Conservation (phyloP, 1,140 invertebrate species). For the Cyphomyrmex costatus region DNA sequence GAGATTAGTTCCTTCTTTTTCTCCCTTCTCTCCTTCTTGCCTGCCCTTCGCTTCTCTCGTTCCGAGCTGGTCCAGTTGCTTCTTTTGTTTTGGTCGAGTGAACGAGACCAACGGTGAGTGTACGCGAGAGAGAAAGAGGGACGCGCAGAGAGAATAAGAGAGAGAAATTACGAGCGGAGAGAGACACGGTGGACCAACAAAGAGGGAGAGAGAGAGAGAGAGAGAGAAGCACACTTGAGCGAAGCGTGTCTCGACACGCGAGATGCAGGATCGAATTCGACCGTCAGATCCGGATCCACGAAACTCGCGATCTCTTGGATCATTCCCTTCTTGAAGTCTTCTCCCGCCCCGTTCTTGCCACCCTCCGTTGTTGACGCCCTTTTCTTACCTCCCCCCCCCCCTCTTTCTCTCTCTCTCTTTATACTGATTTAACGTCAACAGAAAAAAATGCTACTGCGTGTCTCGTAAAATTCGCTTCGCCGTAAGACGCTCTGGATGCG, state of each 20-base stretch:
- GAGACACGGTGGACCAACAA: not conserved
- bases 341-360: not conserved
- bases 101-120: conserved; percentile 67
- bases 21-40: conserved; percentile 30
- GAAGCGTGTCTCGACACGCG: conserved; percentile 85
- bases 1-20: conserved; percentile 55
- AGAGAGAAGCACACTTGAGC: conserved; percentile 80
- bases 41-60: conserved; percentile 44
- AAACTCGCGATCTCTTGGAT: conserved; percentile 78
- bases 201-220: conserved; percentile 50
- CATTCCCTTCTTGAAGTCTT: conserved; percentile 53
- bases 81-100: conserved; percentile 79
- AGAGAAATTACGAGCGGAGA: conserved; percentile 42
- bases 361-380: not conserved
- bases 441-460: conserved; percentile 38
- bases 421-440: conserved; percentile 60
- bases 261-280: conserved; percentile 84
- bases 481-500: not conserved
- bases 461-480: conserved; percentile 21
- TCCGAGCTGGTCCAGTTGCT: conserved; percentile 69
- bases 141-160: not conserved
- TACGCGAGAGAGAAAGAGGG: not conserved
- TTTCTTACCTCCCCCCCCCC: conserved; percentile 43
- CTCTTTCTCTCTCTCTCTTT: not conserved
- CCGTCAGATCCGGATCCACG: conserved; percentile 78